Percentiles rank a stretch among this genome's conserved stretches.
Evolutionary conservation across 2,888 invertebrate genomes (phyloP).

Genomic region (Spatulosminthurus flaviceps): DNA sequence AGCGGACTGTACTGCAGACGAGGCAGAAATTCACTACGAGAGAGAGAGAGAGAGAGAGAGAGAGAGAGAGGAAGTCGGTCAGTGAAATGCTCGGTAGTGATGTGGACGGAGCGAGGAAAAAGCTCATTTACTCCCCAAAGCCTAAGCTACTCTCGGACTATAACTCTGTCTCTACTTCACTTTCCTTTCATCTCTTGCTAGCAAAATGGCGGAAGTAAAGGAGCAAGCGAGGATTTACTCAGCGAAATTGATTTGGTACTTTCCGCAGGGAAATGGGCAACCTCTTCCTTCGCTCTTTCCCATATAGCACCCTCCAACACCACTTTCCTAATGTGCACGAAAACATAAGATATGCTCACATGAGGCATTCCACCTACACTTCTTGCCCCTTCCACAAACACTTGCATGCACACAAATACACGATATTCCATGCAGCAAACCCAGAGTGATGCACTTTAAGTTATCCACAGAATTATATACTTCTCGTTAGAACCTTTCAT

Average conservation of each 20-base stretch:
- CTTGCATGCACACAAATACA: background rate
- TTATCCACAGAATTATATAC: too few relatives aligned
- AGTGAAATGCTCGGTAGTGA: constrained; percentile 41
- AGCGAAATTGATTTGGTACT: constrained; percentile 52
- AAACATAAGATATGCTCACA: background rate
- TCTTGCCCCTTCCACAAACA: background rate
- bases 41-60: constrained; percentile 6
- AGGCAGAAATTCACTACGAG: constrained; percentile 24
- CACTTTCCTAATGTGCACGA: background rate
- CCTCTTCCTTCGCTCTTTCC: constrained; percentile 34
- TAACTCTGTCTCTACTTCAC: constrained; percentile 34
- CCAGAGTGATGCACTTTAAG: too few relatives aligned
- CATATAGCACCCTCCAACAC: background rate
- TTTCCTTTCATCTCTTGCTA: constrained; percentile 12
- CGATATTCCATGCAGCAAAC: background rate
- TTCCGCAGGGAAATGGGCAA: constrained; percentile 49
- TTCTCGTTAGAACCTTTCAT: too few relatives aligned
- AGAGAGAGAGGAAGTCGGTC: constrained; percentile 42
- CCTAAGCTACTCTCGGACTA: too few relatives aligned
- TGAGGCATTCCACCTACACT: background rate
- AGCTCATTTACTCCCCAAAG: too few relatives aligned
- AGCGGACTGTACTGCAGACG: background rate
- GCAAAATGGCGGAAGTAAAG: constrained; percentile 31
- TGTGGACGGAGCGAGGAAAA: too few relatives aligned
- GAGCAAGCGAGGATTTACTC: constrained; percentile 41